These are phyloP conservation scores for Anguilla japonica DNA, from an alignment of 2,113 vertebrate species.

Conservation along the genomic window DNA sequence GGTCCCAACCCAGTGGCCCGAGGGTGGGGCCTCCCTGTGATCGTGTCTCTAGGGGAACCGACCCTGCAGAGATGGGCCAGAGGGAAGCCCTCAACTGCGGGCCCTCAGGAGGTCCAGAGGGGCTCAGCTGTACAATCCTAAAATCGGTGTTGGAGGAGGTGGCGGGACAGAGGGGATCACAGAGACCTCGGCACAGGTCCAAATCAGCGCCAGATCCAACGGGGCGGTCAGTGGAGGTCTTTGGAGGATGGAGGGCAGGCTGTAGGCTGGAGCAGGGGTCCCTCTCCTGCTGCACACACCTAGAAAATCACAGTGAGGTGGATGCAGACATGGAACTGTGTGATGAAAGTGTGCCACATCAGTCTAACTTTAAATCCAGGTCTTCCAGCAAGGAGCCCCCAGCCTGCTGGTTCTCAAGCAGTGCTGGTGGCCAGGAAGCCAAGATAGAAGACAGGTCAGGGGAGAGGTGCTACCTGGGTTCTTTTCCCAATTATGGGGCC, in stretches of 20 bases:
- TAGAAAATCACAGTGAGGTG: not conserved
- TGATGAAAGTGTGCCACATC: not conserved
- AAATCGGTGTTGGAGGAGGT: slow-evolving; percentile 51
- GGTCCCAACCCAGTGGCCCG: not conserved
- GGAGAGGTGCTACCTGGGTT: not conserved
- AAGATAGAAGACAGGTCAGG: not conserved
- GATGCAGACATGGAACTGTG: not conserved
- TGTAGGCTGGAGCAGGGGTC: not conserved
- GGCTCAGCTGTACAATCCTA: slow-evolving; percentile 42
- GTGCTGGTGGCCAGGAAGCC: not conserved
- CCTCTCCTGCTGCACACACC: not conserved
- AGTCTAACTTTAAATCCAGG: not conserved
- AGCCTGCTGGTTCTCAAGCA: not conserved
- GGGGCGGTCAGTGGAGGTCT: not conserved
- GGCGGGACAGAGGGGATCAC: not conserved
- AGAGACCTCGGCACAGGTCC: not conserved
- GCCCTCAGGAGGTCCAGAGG: slow-evolving; percentile 42
- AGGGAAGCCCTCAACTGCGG: not conserved
- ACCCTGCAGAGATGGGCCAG: slow-evolving; percentile 17
- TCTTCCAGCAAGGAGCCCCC: not conserved
- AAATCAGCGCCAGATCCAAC: not conserved
- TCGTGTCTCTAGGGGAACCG: not conserved
- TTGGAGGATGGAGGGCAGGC: not conserved
- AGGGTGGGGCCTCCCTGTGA: not conserved
- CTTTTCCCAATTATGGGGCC: not conserved